A percentile compares a stretch with the other conserved stretches of the same genome.
These are phyloP conservation scores for Protula sp. DNA, from an alignment of 2,888 invertebrate genomes.

Conservation along the genomic window DNA sequence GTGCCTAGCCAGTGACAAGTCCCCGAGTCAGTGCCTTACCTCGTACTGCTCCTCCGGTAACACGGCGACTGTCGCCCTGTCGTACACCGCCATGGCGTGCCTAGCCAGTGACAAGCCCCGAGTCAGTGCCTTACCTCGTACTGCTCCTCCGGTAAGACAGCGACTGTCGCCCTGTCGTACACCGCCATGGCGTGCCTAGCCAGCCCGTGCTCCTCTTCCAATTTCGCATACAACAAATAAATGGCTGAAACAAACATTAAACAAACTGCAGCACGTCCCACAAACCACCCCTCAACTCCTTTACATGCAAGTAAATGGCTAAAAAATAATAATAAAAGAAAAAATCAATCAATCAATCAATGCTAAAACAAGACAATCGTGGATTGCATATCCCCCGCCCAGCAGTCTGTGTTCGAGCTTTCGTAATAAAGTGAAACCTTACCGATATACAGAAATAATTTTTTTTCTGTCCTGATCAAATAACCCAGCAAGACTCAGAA, in stretches of 20 bases:
- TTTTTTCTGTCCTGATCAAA: no score
- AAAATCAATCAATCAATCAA: no score
- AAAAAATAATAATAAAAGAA: not conserved
- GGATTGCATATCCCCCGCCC: no score
- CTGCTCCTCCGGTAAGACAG: constrained; percentile 86
- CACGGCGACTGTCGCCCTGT: constrained; percentile 87
- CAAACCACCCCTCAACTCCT: not conserved
- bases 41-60: constrained; percentile 89
- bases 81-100: constrained; percentile 99
- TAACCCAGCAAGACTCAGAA: no score
- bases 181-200: constrained; percentile 99
- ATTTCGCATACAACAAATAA: constrained; percentile 91
- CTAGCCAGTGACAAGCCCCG: no score
- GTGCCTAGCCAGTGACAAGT: constrained; percentile 92
- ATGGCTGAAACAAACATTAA: constrained; percentile 56
- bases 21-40: no score
- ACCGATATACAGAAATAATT: no score
- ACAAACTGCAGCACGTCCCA: not conserved
- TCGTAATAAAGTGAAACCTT: no score
- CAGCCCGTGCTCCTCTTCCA: constrained; percentile 97
- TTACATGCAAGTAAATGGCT: not conserved
- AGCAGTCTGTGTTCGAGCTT: not conserved
- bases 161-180: constrained; percentile 89
- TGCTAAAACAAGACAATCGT: no score
- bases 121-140: constrained; percentile 72